These are phyloP conservation scores for Chrysolina americana DNA, from an alignment of 2,888 invertebrate species.

Conservation along the genomic window DNA sequence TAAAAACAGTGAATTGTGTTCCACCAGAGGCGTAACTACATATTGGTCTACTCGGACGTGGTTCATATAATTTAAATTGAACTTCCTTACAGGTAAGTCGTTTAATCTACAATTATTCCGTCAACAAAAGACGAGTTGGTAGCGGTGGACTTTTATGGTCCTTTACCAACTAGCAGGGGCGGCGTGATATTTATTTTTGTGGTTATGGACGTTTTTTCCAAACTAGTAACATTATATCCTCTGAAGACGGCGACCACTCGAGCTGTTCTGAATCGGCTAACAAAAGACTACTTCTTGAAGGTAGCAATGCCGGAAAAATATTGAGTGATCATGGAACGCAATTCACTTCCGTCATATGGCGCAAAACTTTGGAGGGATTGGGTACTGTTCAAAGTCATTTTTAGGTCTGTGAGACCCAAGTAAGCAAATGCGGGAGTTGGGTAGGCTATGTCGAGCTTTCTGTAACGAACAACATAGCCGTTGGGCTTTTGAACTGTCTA, in stretches of 20 bases:
- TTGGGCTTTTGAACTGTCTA: not conserved
- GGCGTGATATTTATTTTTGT: not conserved
- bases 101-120: too few relatives aligned
- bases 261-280: not conserved
- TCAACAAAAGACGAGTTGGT: not conserved
- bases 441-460: not conserved
- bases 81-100: too few relatives aligned
- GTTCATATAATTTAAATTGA: too few relatives aligned
- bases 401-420: not conserved
- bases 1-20: too few relatives aligned
- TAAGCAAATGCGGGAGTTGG: not conserved
- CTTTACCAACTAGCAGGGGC: not conserved
- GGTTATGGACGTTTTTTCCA: not conserved
- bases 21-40: too few relatives aligned
- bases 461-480: constrained; percentile 4
- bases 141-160: not conserved
- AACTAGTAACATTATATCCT: not conserved
- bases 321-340: not conserved
- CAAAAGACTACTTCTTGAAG: not conserved
- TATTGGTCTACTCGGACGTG: too few relatives aligned
- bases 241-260: not conserved
- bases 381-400: not conserved
- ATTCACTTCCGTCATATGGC: not conserved
- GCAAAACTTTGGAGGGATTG: too few relatives aligned
- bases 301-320: not conserved